Base-by-base conservation (phyloP, 2,113 vertebrate genomes). In the Scophthalmus maximus region DNA sequence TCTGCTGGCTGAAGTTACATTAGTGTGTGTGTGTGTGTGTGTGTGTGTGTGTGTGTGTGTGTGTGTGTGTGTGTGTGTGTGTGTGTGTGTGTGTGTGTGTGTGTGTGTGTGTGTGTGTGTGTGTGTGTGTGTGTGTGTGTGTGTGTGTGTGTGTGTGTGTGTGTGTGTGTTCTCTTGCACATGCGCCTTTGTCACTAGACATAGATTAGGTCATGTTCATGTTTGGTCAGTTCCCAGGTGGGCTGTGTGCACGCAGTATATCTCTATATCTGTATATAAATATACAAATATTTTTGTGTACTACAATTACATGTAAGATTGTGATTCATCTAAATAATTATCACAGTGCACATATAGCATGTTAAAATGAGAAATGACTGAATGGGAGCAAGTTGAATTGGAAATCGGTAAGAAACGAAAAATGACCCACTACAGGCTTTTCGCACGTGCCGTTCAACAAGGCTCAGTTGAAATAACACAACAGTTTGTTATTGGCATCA, bases 231-330 rank as follows among this genome's bases (percentile, higher is more conserved):
- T 40, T 50, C 67, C 56, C 25, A 73, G 69, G 58, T 81, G 42
- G 88, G 89, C 88, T 55, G 84, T 90, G 59, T 78, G 78, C 20
- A 18, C 57, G 57, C 47, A 49, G 51, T 76, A 8, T 56, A 56
- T 58, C 15, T 44, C 52, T 76, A n/a, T n/a, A n/a, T n/a, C n/a
- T n/a, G n/a, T n/a, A n/a, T n/a, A n/a, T n/a, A n/a, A n/a, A n/a
- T n/a, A n/a, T n/a, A n/a, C n/a, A n/a, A 26, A 27, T n/a, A 32
- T n/a, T 17, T 12, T 8, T 30, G 25, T 58, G 20, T 5, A 50
- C 68, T 64, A 51, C 9, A 62, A 22, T 51, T 6, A 34, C n/a
- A 36, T 23, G 4, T 46, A n/a, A 3, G 12, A 14, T 5, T 8
- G 14, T 17, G 23, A 56, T 49, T 38, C 6, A 11, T n/a, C 5